Evolutionary conservation across 2,888 invertebrate species (phyloP).

Genomic region (Thumatha senex): DNA sequence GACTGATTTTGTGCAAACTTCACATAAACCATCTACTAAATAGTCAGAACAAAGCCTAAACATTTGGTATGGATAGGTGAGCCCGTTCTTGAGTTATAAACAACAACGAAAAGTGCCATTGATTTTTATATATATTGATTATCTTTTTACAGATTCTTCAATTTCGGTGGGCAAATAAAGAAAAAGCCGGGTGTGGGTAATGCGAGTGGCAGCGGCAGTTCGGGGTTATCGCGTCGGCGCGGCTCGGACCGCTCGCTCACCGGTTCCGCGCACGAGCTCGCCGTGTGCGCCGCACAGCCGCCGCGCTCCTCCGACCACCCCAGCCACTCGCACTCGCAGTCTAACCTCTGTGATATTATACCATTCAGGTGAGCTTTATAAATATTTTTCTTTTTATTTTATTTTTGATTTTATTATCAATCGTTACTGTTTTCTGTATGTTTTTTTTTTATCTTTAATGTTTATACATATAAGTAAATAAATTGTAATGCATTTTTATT

Average conservation of each 20-base stretch:
- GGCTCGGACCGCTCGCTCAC: slow-evolving; percentile 93
- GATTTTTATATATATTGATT: too few species aligned
- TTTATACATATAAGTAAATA: too few species aligned
- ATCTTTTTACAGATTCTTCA: slow-evolving; percentile 88
- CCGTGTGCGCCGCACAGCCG: slow-evolving; percentile 86
- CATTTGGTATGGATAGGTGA: too few species aligned
- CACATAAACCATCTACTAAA: too few species aligned
- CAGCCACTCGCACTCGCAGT: slow-evolving; percentile 90
- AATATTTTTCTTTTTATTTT: too few species aligned
- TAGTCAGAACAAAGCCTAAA: too few species aligned
- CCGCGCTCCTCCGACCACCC: slow-evolving; percentile 87
- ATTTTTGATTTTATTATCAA: too few species aligned
- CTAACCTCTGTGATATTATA: slow-evolving; percentile 90
- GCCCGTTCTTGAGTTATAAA: too few species aligned
- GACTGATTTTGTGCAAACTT: too few species aligned
- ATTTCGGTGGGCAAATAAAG: slow-evolving; percentile 94
- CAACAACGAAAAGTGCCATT: too few species aligned
- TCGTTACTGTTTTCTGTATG: neutral
- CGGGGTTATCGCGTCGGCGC: slow-evolving; percentile 84
- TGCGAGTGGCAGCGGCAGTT: slow-evolving; percentile 50
- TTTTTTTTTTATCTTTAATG: too few species aligned
- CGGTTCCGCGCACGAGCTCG: slow-evolving; percentile 92
- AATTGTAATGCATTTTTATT: too few species aligned
- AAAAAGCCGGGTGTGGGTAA: slow-evolving; percentile 87
- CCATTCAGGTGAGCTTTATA: slow-evolving; percentile 87